phyloP scores from a whole-genome alignment of 2,797 vertebrate genomes.

The Morelia viridis region DNA sequence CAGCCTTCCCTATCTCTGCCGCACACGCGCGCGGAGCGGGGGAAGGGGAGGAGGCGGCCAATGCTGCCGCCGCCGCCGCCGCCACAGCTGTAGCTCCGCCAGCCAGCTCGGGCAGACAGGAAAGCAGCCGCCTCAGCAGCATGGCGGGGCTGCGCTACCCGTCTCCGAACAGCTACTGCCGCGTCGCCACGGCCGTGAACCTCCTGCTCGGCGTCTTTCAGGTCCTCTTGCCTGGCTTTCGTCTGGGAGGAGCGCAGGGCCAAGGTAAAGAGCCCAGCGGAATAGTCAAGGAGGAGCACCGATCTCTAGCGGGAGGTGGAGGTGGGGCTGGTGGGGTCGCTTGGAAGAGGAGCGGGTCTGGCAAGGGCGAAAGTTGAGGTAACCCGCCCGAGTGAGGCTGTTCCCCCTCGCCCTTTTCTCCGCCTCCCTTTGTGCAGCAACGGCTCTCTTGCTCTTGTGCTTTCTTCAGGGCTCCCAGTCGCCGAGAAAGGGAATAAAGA shows the following conservation, averaged over 20 bases:
- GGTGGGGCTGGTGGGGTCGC: not conserved
- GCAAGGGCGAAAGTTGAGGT: not conserved
- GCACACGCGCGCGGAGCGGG: slow-evolving; percentile 39
- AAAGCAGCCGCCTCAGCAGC: slow-evolving; percentile 70
- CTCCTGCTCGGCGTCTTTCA: slow-evolving; percentile 87
- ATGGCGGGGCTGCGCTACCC: slow-evolving; percentile 90
- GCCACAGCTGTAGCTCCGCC: slow-evolving; percentile 42
- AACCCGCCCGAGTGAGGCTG: not conserved
- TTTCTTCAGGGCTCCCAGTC: slow-evolving; percentile 29
- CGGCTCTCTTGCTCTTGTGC: slow-evolving; percentile 15
- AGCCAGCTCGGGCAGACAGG: slow-evolving; percentile 52
- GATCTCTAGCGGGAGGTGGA: not conserved
- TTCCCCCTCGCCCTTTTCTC: too few species aligned
- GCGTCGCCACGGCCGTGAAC: slow-evolving; percentile 89
- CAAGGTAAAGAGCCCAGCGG: slow-evolving; percentile 77
- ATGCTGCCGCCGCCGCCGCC: not conserved
- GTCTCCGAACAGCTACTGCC: slow-evolving; percentile 82
- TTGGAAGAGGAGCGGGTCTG: not conserved
- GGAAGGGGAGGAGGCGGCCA: slow-evolving; percentile 39
- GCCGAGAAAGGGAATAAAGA: not conserved
- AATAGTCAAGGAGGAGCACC: not conserved
- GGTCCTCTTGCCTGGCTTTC: slow-evolving; percentile 82
- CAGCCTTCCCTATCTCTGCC: slow-evolving; percentile 49
- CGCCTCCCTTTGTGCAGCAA: slow-evolving; percentile 24
- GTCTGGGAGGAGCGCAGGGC: slow-evolving; percentile 87